A percentile compares a stretch with the other conserved stretches of the same genome.
Conservation (phyloP, 2,797 vertebrate species). For the Sphaeramia orbicularis region DNA sequence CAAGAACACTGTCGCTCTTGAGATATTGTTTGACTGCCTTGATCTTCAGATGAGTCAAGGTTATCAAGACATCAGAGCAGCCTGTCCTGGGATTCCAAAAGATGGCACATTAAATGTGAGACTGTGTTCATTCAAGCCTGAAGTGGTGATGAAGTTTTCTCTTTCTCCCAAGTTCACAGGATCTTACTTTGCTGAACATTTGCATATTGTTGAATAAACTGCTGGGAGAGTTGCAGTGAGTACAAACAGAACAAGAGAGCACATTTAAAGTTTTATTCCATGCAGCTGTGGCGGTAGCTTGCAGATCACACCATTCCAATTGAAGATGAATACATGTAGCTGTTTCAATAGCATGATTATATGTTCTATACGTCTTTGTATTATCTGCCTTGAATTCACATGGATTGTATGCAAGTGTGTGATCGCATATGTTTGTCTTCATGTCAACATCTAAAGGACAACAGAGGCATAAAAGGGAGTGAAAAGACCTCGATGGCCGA, state of each 20-base stretch:
- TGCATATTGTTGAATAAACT: slow-evolving; percentile 63
- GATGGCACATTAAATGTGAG: slow-evolving; percentile 40
- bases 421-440: slow-evolving; percentile 51
- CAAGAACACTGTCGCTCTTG: slow-evolving; percentile 48
- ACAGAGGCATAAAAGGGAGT: slow-evolving; percentile 46
- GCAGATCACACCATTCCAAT: slow-evolving; percentile 39
- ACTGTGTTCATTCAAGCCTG: slow-evolving; percentile 65
- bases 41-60: slow-evolving; percentile 64
- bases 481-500: slow-evolving; percentile 65
- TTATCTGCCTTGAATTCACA: slow-evolving; percentile 73
- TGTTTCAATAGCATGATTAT: slow-evolving; percentile 16
- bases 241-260: slow-evolving; percentile 28
- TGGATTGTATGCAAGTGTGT: slow-evolving; percentile 23
- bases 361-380: slow-evolving; percentile 36
- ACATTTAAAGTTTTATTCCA: slow-evolving; percentile 48
- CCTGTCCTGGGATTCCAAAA: slow-evolving; percentile 59
- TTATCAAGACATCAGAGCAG: slow-evolving; percentile 72
- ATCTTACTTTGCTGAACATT: slow-evolving; percentile 54
- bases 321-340: slow-evolving; percentile 35
- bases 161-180: slow-evolving; percentile 38
- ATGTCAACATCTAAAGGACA: slow-evolving; percentile 54
- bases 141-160: slow-evolving; percentile 51
- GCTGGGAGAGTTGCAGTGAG: slow-evolving; percentile 39
- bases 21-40: slow-evolving; percentile 63
- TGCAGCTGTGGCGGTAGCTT: slow-evolving; percentile 54